Conservation (phyloP, 1,140 invertebrate genomes). For the Dendroctonus valens region DNA sequence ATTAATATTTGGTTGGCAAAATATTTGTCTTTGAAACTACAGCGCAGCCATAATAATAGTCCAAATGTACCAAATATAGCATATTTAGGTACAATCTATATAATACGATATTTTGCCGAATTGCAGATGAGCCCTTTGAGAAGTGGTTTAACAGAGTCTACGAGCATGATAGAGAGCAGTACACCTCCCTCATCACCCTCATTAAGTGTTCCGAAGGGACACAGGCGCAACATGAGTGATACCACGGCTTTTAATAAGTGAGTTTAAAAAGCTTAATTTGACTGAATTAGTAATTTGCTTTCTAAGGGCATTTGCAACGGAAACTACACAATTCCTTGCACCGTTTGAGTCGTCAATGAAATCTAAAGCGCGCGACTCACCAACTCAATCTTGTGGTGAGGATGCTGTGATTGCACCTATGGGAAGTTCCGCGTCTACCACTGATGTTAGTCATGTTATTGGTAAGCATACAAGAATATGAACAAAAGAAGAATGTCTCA, state of each 20-base stretch:
- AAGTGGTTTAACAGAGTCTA: constrained; percentile 44
- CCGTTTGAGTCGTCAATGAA: constrained; percentile 70
- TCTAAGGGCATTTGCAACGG: constrained; percentile 67
- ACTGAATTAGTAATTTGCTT: background rate
- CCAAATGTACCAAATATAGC: no score
- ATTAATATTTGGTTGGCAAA: no score
- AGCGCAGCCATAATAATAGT: no score
- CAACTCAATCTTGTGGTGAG: constrained; percentile 33
- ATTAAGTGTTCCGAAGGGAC: constrained; percentile 54
- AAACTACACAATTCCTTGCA: constrained; percentile 72
- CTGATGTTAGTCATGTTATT: constrained; percentile 48
- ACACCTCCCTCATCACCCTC: constrained; percentile 58
- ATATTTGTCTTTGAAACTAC: no score
- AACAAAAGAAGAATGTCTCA: background rate
- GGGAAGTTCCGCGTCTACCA: constrained; percentile 45
- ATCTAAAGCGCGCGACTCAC: constrained; percentile 51
- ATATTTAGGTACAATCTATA: no score
- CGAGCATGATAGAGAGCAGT: constrained; percentile 47
- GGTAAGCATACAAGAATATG: constrained; percentile 1
- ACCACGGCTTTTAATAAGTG: constrained; percentile 85
- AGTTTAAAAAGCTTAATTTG: constrained; percentile 39
- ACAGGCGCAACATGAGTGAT: constrained; percentile 82
- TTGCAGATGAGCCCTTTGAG: constrained; percentile 28
- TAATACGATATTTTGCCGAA: background rate
- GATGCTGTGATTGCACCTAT: constrained; percentile 39